Conservation (phyloP, 2,113 vertebrate species). For the Oryzias javanicus region DNA sequence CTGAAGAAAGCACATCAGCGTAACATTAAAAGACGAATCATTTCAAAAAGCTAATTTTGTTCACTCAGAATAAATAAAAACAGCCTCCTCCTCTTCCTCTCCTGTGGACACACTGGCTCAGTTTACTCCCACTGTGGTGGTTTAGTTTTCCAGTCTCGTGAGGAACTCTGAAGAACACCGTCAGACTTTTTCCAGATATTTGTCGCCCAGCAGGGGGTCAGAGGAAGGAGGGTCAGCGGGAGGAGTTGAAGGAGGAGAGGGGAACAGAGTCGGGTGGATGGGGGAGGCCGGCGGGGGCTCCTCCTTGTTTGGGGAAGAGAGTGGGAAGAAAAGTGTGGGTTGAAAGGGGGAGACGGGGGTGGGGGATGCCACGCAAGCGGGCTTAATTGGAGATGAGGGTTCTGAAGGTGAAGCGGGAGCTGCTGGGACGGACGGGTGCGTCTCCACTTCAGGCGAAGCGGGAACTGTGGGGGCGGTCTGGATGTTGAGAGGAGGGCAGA, state of each 20-base stretch:
- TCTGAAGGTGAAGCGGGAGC: constrained; percentile 9
- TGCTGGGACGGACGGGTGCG: not conserved
- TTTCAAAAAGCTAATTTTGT: too few species aligned
- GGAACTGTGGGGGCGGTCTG: constrained; percentile 1
- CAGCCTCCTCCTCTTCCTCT: not conserved
- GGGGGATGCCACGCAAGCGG: not conserved
- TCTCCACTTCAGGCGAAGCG: constrained; percentile 14
- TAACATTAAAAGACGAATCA: not conserved
- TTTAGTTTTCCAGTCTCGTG: not conserved
- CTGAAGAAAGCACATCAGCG: constrained; percentile 47
- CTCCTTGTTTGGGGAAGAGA: constrained; percentile 28
- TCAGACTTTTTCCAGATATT: constrained; percentile 38
- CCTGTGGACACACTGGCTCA: constrained; percentile 45
- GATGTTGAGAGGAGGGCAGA: not conserved
- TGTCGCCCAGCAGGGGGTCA: constrained; percentile 12
- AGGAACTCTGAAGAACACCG: not conserved
- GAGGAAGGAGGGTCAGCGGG: constrained; percentile 18
- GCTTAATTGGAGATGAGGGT: constrained; percentile 6
- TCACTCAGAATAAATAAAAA: constrained; percentile 46
- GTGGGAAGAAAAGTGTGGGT: constrained; percentile 30
- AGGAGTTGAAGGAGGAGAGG: constrained; percentile 61
- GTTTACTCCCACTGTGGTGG: constrained; percentile 34
- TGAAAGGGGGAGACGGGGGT: constrained; percentile 14
- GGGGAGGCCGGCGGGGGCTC: constrained; percentile 33
- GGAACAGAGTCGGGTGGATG: constrained; percentile 54